Evolutionary conservation across 1,140 invertebrate species (phyloP), one percentile per base, ranked within the genome.

Genomic region (Drosophila yakuba): DNA sequence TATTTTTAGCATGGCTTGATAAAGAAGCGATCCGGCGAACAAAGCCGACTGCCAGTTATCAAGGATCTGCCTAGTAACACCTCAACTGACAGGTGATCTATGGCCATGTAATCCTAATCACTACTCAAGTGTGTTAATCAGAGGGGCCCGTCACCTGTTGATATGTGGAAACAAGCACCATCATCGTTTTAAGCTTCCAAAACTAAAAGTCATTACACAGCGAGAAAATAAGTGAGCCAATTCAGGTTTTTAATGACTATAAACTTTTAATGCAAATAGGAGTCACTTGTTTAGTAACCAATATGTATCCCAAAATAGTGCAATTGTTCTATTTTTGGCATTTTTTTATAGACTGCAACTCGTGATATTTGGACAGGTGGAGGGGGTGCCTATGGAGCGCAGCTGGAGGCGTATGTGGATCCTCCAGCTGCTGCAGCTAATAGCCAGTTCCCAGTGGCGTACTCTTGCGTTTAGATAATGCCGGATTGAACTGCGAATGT

Each of bases 1-100:
- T 74, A 74, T 74, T 74, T 74, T 64, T 74, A 74, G 72, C 59
- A 32, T 28, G 14, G 32, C 6, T 35, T 74, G 72, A 74, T 74
- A 74, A 74, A 35, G 45, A 43, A 50, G 5, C 10, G 64, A 50
- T 51, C 44, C 10, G n/a, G n/a, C n/a, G 36, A 69, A 69, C 45
- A 51, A 63, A 55, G 51, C 36, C 23, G 14, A 20, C 28, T 71
- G 50, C 52, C 74, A 38, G 50, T 48, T 74, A 74, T 73, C 50
- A 51, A 47, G 44, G 5, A 14, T 5, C 44, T 48, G 64, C 67
- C 36, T 69, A 32, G 66, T 47, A 71, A 71, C 66, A 56, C 43
- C 43, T 55, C 4, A 58, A 57, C 20, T 23, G n/a, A 20, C 51
- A 71, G 67, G 66, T 69, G 52, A 8, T 67, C 17, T 12, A 2